Evolutionary conservation across 2,888 invertebrate genomes (phyloP), one percentile per base, ranked within the genome.

Genomic region (Yponomeuta plumbellus): DNA sequence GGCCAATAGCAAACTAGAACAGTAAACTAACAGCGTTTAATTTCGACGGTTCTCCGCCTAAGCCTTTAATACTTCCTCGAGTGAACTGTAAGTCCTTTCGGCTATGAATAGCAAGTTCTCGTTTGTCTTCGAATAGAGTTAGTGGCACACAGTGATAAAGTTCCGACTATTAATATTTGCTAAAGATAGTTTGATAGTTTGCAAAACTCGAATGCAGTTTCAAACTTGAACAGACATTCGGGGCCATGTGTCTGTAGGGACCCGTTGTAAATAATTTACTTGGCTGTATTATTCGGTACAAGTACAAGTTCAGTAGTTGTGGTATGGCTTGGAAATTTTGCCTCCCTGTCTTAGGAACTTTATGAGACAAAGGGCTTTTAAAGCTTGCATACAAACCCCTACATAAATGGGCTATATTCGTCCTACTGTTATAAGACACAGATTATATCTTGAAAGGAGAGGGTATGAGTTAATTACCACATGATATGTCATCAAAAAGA

Each of bases 121-220:
- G 79, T 82, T 81, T 81, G 82, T 80, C 80, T 81, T 80, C 77
- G 79, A 75, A 77, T 74, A 71, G 74, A 79, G 73, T 74, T 74
- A 68, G 69, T 39, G 69, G 74, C 78, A 75, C 76, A 77, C 75
- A 75, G 74, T 73, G 74, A 74, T 74, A 79, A 78, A 78, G 76
- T 78, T 72, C 71, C 71, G 68, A 79, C 78, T 80, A 83, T 83
- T 84, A 83, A 85, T 86, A 85, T 85, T 84, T 84, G 81, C 82
- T 77, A 71, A 80, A 83, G 81, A 80, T 81, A 80, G 79, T 83
- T 83, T 73, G 70, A 76, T 78, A 76, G 78, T 76, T 78, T 72
- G 71, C 72, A 71, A 71, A 81, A 81, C 80, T 81, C 80, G 69
- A 75, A 76, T 78, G 79, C 78, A 79, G 78, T 80, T 77, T 70